Evolutionary conservation across 2,797 vertebrate species (phyloP).

Genomic region (Syndactyla subalaris): DNA sequence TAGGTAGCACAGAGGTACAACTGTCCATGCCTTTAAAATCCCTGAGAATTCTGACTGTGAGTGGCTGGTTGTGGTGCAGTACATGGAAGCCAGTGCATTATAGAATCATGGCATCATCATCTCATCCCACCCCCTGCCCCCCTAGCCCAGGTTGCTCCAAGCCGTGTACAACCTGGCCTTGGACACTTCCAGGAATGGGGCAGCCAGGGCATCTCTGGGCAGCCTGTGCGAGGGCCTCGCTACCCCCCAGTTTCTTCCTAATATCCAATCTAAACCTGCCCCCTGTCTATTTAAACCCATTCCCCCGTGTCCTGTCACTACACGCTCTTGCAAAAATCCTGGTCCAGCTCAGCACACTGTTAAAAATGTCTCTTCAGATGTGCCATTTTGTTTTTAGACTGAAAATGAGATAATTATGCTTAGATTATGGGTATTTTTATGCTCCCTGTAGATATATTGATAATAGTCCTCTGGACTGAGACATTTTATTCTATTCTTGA

Average conservation of each 20-base stretch:
- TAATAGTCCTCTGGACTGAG: not conserved
- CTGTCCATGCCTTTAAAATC: not conserved
- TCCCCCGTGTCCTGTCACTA: not conserved
- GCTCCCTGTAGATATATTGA: not conserved
- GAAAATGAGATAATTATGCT: not conserved
- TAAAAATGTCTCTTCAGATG: not conserved
- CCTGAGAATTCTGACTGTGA: not conserved
- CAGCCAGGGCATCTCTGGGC: not conserved
- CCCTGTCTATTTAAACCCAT: not conserved
- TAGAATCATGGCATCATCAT: too few relatives aligned
- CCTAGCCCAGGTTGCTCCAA: not conserved
- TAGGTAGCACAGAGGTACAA: not conserved
- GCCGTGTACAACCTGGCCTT: not conserved
- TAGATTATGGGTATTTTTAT: constrained; percentile 2
- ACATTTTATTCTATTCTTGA: constrained; percentile 18
- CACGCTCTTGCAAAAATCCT: not conserved
- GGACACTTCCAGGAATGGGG: not conserved
- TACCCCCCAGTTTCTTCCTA: not conserved
- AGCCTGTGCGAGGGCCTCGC: not conserved
- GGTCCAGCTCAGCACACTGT: not conserved
- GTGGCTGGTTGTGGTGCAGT: not conserved
- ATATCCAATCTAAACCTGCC: not conserved
- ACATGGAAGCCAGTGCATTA: not conserved
- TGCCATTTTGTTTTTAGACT: not conserved
- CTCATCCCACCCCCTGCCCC: accelerated